Evolutionary conservation across 2,113 vertebrate genomes (phyloP).

Genomic region (Vidua chalybeata): DNA sequence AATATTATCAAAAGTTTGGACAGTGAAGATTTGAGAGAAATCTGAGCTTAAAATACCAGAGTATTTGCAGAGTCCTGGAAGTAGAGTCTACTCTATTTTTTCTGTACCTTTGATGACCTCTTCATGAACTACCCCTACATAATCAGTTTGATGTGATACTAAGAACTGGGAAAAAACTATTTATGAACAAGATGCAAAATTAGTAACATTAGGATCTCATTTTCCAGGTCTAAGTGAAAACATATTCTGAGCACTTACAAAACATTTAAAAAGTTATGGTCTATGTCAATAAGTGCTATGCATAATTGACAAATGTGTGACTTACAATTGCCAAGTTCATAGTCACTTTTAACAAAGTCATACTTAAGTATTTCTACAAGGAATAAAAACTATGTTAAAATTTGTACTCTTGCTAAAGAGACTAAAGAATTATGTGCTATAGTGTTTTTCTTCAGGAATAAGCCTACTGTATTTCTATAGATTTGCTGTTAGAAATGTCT

Average conservation of each 20-base stretch:
- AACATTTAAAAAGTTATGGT: not conserved
- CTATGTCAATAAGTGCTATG: not conserved
- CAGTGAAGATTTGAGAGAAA: not conserved
- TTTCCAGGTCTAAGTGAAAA: not conserved
- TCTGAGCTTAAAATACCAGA: not conserved
- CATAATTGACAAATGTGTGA: not conserved
- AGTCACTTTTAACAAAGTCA: not conserved
- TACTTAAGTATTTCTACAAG: not conserved
- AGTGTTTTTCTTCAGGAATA: not conserved
- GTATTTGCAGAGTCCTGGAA: not conserved
- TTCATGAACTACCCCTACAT: not conserved
- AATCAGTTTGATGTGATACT: not conserved
- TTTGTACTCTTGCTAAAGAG: not conserved
- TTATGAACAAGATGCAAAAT: not conserved
- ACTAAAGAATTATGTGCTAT: not conserved
- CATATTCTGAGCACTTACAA: not conserved
- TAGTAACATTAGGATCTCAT: not conserved
- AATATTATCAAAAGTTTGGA: not conserved
- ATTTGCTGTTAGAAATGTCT: not conserved
- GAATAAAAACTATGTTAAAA: not conserved
- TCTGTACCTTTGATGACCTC: not conserved
- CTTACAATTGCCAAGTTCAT: not conserved
- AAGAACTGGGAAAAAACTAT: not conserved
- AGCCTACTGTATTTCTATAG: not conserved
- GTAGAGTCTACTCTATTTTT: not conserved